phyloP scores from a whole-genome alignment of 2,888 invertebrate species.

The Hydrotaea cyrtoneurina region DNA sequence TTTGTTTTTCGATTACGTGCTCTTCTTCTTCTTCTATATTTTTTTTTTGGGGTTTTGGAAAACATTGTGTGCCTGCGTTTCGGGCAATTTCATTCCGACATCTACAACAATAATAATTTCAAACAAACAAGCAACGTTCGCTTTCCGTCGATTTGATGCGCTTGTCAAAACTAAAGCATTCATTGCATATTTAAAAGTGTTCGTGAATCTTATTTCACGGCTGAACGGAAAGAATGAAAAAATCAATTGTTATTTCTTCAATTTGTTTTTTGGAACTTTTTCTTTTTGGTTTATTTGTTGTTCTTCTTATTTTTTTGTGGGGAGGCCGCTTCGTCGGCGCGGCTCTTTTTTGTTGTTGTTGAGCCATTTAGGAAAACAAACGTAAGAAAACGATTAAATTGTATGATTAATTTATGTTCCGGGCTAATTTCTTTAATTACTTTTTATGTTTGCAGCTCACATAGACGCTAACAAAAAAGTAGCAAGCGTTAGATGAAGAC shows the following conservation, averaged over 20 bases:
- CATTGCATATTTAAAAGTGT: conserved; percentile 9
- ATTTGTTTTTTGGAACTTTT: neutral
- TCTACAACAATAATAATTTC: neutral
- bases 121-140: neutral
- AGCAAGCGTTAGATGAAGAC: neutral
- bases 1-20: neutral
- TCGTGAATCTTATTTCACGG: conserved; percentile 23
- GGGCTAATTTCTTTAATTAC: conserved; percentile 25
- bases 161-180: conserved; percentile 33
- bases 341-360: neutral
- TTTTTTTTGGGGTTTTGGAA: neutral
- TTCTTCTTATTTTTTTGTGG: neutral
- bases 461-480: neutral
- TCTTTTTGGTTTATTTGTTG: neutral
- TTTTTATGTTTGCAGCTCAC: neutral
- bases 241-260: conserved; percentile 2
- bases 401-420: conserved; percentile 26
- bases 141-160: conserved; percentile 20
- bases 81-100: neutral
- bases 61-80: neutral
- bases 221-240: neutral
- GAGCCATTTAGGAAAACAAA: conserved; percentile 31
- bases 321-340: neutral
- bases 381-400: neutral
- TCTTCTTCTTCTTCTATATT: too few relatives aligned